Evolutionary conservation across 2,113 vertebrate species (phyloP).

Genomic region (Rhynchomys soricoides): DNA sequence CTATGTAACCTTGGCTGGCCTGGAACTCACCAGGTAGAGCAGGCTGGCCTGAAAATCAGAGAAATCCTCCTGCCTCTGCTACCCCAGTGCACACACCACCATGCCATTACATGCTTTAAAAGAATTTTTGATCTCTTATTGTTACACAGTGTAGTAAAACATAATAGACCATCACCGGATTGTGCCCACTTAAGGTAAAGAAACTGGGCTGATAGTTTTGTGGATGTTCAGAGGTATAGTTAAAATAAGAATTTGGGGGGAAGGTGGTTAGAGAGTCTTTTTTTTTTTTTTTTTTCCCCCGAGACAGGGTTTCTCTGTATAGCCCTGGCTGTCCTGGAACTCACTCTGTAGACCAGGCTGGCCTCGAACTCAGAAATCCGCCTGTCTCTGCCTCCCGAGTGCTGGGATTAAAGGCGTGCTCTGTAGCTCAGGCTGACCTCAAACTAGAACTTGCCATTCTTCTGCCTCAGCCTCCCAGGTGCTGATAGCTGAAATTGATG

Average conservation of each 20-base stretch:
- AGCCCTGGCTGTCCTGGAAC: too few relatives aligned
- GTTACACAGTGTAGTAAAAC: neutral
- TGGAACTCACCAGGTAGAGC: neutral
- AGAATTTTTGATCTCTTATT: slow-evolving; percentile 39
- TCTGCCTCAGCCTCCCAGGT: neutral
- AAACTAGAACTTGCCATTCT: neutral
- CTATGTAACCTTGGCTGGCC: neutral
- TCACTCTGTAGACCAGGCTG: too few relatives aligned
- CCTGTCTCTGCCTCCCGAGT: too few relatives aligned
- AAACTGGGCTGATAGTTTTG: neutral
- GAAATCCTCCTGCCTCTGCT: neutral
- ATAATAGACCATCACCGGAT: neutral
- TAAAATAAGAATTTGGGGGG: neutral
- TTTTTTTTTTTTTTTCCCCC: too few relatives aligned
- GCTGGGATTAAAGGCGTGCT: too few relatives aligned
- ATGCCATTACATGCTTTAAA: neutral
- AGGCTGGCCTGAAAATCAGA: neutral
- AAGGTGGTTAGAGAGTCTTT: neutral
- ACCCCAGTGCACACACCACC: neutral
- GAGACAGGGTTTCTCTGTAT: too few relatives aligned
- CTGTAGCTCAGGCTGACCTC: neutral
- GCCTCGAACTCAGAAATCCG: too few relatives aligned
- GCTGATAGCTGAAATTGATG: slow-evolving; percentile 40
- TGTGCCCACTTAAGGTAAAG: slow-evolving; percentile 4
- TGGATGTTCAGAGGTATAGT: neutral